Base-by-base conservation (phyloP, 1,140 invertebrate genomes). In the Saccostrea echinata region DNA sequence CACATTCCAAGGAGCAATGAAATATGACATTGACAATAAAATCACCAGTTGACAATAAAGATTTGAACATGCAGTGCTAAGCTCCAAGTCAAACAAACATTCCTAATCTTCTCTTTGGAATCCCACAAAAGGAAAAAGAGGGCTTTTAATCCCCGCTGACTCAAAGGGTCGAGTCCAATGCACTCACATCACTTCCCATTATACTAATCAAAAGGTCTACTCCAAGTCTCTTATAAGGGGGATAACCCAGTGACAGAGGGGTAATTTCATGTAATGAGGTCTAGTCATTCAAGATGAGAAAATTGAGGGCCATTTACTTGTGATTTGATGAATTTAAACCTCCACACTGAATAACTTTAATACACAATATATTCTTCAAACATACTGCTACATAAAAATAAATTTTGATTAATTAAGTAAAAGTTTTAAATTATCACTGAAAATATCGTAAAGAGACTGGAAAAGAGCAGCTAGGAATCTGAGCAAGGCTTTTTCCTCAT, bases 1-100 rank as follows among this genome's bases (percentile, higher is more conserved):
- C 68, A 76, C 68, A 76, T 76, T 76, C 68, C 68, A 76, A 8
- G 8, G 27, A 33, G 30, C 68, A 76, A 76, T 76, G 68, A 76
- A 76, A 76, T 76, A 76, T 76, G 68, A 76, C 68, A 76, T 27
- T 76, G 68, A 76, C 68, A 76, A 76, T 76, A 76, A 76, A 76
- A 76, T 76, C 68, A 76, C 68, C 27, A 27, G 27, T 30, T 76
- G 68, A 76, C 68, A 76, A 76, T 76, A 76, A 76, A 76, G 68
- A 76, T 76, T 76, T 76, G 27, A 76, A 76, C 68, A 76, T 76
- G 68, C 68, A 76, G 68, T 76, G 68, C 68, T 76, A 76, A 76
- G 68, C 24, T 27, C 68, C 68, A 76, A 76, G 68, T 76, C 68
- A 76, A 76, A 76, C 68, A 76, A 76, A 76, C 68, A 76, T 8